Base-by-base conservation (phyloP, 92 coral and sea anemone species). In the Parazoanthus darwini region DNA sequence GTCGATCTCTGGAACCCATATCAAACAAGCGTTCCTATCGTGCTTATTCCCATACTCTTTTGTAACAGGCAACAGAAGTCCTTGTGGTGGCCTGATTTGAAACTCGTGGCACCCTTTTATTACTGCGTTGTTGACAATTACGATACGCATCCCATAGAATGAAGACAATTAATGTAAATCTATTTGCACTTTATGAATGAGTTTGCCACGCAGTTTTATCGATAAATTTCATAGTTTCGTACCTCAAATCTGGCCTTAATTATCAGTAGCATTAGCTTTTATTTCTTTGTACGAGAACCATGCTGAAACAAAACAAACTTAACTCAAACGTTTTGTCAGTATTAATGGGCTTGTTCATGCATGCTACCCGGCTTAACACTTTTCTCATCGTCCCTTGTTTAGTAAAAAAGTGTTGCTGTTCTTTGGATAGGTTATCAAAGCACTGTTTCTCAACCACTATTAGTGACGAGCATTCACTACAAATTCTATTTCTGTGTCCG, bases 1-100 rank as follows among this genome's bases (percentile, higher is more conserved):
- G 72, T 75, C 81, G 16, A 91, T 65, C 70, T 91, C 81, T 18
- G 93, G 93, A 10, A 91, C 89, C 91, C 93, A 88, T 23, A 88
- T 33, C 26, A 88, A 79, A 42, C 93, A 91, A 20, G 91, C 86
- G 74, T 88, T 70, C 33, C 65, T 67, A 51, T 91, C 93, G 63
- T 88, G 83, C 56, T 73, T 84, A 46, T 88, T 91, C 50, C 93
- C 89, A 10, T 67, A 74, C 51, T 91, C 91, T 85, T 67, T 86
- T 8, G 93, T 91, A 8, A 91, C 91, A 68, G 91, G 91, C 6
- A 88, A 76, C 42, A 50, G 33, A 26, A 91, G 23, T 5, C 22
- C 22, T 79, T 43, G 33, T 29, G 33, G 33, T 29, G 33, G 33
- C 33, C 33, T 29, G 33, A 29, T 29, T 29, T 29, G 33, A 29